Conservation (phyloP, 2,888 invertebrate species). For the Serripes groenlandicus region DNA sequence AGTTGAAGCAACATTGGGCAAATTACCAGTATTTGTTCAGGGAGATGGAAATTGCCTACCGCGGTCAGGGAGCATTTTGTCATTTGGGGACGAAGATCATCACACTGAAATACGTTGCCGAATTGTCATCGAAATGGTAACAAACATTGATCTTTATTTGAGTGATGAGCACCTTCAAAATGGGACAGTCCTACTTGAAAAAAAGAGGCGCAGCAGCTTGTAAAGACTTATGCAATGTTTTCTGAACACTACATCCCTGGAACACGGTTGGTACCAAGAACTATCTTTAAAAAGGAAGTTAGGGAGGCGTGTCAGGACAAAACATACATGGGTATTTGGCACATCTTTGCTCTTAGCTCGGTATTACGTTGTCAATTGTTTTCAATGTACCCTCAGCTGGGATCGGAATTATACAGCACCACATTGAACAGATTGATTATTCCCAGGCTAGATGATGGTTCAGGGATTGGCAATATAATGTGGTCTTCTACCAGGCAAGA, state of each 20-base stretch:
- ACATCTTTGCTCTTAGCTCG: conserved; percentile 26
- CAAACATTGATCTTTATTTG: conserved; percentile 27
- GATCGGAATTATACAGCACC: not conserved
- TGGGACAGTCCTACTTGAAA: not conserved
- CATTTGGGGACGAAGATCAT: conserved; percentile 34
- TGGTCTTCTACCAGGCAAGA: not conserved
- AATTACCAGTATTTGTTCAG: conserved; percentile 16
- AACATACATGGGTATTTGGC: conserved; percentile 36
- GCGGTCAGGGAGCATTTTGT: conserved; percentile 33
- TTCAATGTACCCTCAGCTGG: conserved; percentile 27
- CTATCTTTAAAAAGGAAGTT: not conserved
- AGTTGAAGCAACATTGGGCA: conserved; percentile 10
- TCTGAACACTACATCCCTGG: conserved; percentile 28
- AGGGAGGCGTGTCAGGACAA: not conserved
- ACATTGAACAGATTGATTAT: not conserved
- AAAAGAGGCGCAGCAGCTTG: conserved; percentile 6
- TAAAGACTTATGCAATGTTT: conserved; percentile 26
- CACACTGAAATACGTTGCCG: conserved; percentile 34
- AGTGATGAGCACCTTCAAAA: not conserved
- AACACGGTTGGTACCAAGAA: no score
- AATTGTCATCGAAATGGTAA: conserved; percentile 36
- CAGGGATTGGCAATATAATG: no score
- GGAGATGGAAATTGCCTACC: conserved; percentile 51
- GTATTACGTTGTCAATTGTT: conserved; percentile 20
- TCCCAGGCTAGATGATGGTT: not conserved